phyloP scores from a whole-genome alignment of 2,888 invertebrate genomes.

The Arge pagana region DNA sequence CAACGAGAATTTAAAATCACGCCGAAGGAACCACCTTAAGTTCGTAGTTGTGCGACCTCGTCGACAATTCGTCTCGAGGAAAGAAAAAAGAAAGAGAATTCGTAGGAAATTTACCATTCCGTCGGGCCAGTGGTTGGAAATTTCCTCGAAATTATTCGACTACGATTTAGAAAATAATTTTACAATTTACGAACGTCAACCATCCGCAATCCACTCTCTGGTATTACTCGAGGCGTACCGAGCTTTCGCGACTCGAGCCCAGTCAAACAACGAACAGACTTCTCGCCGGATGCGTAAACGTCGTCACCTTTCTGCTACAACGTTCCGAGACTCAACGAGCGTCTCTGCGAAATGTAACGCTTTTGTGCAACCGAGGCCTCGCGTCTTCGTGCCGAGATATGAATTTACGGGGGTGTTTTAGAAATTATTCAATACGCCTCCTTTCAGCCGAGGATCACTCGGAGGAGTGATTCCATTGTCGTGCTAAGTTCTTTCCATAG shows the following conservation, averaged over 20 bases:
- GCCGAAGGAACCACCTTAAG: too few relatives aligned
- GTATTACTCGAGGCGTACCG: not conserved
- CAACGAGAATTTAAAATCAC: too few relatives aligned
- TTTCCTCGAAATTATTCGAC: not conserved
- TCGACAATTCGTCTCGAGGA: too few relatives aligned
- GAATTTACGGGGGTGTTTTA: conserved; percentile 18
- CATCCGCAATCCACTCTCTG: too few relatives aligned
- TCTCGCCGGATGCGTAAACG: conserved; percentile 11
- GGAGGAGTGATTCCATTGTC: conserved; percentile 20
- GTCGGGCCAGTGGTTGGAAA: not conserved
- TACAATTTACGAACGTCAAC: too few relatives aligned
- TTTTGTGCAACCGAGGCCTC: conserved; percentile 13
- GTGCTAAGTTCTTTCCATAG: conserved; percentile 5
- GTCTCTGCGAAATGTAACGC: conserved; percentile 7
- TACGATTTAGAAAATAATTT: not conserved
- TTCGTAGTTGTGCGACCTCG: too few relatives aligned
- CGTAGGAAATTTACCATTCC: too few relatives aligned
- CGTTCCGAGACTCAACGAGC: conserved; percentile 13
- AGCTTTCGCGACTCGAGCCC: not conserved
- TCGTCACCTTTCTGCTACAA: conserved; percentile 12
- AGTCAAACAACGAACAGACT: conserved; percentile 8
- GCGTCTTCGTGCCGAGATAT: conserved; percentile 16
- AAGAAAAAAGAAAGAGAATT: too few relatives aligned
- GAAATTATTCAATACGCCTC: conserved; percentile 22
- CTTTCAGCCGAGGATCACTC: not conserved